Evolutionary conservation across 2,797 vertebrate species (phyloP).

Genomic region (Naso thynnoides): DNA sequence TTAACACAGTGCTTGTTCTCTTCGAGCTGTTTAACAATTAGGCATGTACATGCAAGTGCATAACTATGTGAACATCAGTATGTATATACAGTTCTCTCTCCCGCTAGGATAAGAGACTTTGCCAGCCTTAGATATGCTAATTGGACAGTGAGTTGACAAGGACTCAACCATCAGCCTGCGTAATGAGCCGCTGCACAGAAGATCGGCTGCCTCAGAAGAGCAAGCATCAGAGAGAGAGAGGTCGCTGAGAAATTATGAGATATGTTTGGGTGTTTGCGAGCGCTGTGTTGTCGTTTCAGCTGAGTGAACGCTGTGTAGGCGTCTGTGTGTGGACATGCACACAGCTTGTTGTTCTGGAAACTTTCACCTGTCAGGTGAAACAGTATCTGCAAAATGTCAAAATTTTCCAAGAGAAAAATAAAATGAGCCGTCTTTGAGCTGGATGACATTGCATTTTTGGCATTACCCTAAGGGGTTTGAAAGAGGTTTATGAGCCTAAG

Average conservation of each 20-base stretch:
- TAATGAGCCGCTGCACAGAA: constrained; percentile 75
- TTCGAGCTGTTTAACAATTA: constrained; percentile 68
- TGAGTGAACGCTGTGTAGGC: constrained; percentile 30
- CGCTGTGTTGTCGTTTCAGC: constrained; percentile 37
- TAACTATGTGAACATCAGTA: constrained; percentile 75
- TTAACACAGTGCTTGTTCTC: constrained; percentile 40
- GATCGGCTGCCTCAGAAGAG: constrained; percentile 63
- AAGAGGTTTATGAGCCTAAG: constrained; percentile 61
- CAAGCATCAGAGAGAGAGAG: constrained; percentile 18
- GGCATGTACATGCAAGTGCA: constrained; percentile 65
- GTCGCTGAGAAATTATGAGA: constrained; percentile 54
- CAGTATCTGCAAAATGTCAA: constrained; percentile 21
- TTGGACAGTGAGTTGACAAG: constrained; percentile 84
- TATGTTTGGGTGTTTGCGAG: constrained; percentile 49
- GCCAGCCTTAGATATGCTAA: constrained; percentile 81
- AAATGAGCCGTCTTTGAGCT: constrained; percentile 21
- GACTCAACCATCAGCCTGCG: constrained; percentile 78
- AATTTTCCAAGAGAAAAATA: neutral
- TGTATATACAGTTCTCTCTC: constrained; percentile 68
- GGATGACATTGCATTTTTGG: constrained; percentile 50
- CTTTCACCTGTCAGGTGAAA: constrained; percentile 47
- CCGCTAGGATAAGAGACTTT: constrained; percentile 64
- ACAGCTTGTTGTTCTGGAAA: constrained; percentile 37
- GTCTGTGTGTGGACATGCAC: constrained; percentile 33
- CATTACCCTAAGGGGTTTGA: constrained; percentile 46